Conservation (phyloP, 2,888 invertebrate genomes). For the Drosophila rellima region DNA sequence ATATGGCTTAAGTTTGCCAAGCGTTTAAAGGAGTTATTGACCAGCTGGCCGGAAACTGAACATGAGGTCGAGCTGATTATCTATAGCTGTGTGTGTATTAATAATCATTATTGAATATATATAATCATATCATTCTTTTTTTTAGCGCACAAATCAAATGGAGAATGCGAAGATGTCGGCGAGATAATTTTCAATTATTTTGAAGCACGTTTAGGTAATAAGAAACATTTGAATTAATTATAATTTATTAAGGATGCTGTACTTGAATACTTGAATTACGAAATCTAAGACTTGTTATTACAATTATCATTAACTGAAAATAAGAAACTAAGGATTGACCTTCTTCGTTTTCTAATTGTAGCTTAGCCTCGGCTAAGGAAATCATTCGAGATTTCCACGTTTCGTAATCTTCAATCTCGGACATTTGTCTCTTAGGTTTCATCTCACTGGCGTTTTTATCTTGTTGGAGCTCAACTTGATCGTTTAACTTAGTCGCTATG, state of each 20-base stretch:
- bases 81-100: slow-evolving; percentile 71
- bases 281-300: background rate
- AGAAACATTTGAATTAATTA: slow-evolving; percentile 10
- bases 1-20: slow-evolving; percentile 80
- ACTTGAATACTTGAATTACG: background rate
- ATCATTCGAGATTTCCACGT: slow-evolving; percentile 88
- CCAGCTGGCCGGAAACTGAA: slow-evolving; percentile 77
- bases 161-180: slow-evolving; percentile 71
- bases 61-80: slow-evolving; percentile 73
- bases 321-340: no score
- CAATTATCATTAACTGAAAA: background rate
- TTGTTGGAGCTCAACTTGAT: slow-evolving; percentile 53
- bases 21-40: slow-evolving; percentile 68
- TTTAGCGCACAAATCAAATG: slow-evolving; percentile 68
- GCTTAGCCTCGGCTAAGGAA: slow-evolving; percentile 84
- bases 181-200: slow-evolving; percentile 53
- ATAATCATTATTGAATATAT: background rate
- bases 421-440: slow-evolving; percentile 37
- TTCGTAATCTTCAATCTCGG: slow-evolving; percentile 87
- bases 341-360: slow-evolving; percentile 33
- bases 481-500: slow-evolving; percentile 27
- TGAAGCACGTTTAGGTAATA: slow-evolving; percentile 10
- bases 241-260: background rate
- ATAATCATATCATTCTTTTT: slow-evolving; percentile 1
- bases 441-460: slow-evolving; percentile 19